Evolutionary conservation across 2,113 vertebrate species (phyloP).

Genomic region (Paratilapia polleni): DNA sequence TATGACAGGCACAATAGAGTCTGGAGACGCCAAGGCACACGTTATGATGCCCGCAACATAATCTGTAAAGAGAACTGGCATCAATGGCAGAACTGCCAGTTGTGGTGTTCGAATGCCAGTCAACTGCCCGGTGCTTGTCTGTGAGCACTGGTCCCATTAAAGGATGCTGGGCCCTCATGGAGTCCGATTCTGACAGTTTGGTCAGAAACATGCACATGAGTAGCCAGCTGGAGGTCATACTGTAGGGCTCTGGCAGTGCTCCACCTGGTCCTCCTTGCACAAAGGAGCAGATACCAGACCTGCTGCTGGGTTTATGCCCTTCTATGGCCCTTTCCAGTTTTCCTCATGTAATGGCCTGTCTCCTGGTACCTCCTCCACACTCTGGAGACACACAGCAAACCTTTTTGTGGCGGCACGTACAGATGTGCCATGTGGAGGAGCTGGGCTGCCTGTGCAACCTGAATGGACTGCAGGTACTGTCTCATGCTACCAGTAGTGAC

Average conservation of each 20-base stretch:
- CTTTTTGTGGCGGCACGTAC: too few relatives aligned
- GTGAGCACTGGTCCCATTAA: not conserved
- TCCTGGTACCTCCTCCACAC: too few relatives aligned
- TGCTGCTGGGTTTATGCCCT: too few relatives aligned
- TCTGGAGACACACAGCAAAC: too few relatives aligned
- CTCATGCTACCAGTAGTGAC: too few relatives aligned
- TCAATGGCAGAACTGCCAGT: not conserved
- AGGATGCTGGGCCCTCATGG: not conserved
- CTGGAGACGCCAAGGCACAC: not conserved
- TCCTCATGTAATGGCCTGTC: too few relatives aligned
- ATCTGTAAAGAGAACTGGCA: not conserved
- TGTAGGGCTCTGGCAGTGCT: not conserved
- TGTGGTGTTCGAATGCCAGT: not conserved
- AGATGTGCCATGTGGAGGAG: too few relatives aligned
- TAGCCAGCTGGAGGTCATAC: not conserved
- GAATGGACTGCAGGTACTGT: too few relatives aligned
- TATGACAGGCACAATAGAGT: not conserved
- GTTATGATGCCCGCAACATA: not conserved
- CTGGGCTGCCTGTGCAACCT: too few relatives aligned
- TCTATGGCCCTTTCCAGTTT: too few relatives aligned
- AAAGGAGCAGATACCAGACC: too few relatives aligned
- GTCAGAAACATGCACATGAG: not conserved
- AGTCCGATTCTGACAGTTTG: not conserved
- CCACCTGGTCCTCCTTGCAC: not conserved
- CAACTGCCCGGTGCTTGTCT: not conserved